Conservation (phyloP, 2,888 invertebrate genomes). For the Schizotus pectinicornis region DNA sequence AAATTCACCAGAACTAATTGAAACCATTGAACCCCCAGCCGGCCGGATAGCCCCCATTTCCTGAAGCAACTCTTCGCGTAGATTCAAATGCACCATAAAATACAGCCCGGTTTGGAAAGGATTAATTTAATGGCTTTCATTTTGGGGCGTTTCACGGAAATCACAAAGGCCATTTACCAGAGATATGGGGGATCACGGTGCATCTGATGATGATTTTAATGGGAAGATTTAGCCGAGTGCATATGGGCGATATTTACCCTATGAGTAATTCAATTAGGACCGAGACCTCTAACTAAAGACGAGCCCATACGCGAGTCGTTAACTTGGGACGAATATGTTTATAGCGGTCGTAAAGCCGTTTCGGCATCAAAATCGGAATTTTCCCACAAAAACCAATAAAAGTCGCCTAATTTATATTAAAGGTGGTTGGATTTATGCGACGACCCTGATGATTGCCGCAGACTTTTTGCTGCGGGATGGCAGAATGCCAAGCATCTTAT, state of each 20-base stretch:
- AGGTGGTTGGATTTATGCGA: slow-evolving; percentile 31
- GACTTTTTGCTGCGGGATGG: slow-evolving; percentile 24
- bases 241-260: slow-evolving; percentile 14
- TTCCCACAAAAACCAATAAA: slow-evolving; percentile 39
- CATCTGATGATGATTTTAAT: slow-evolving; percentile 20
- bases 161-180: slow-evolving; percentile 41
- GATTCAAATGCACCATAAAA: slow-evolving; percentile 38
- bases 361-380: slow-evolving; percentile 36
- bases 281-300: background rate
- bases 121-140: slow-evolving; percentile 46
- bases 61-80: slow-evolving; percentile 34
- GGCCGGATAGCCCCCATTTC: slow-evolving; percentile 30
- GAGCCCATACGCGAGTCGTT: slow-evolving; percentile 5
- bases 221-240: slow-evolving; percentile 14
- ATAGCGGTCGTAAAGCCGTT: slow-evolving; percentile 25
- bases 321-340: slow-evolving; percentile 23
- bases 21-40: slow-evolving; percentile 28
- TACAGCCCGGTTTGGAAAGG: slow-evolving; percentile 42
- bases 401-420: slow-evolving; percentile 31
- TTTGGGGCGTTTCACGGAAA: slow-evolving; percentile 46
- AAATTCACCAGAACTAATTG: slow-evolving; percentile 35
- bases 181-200: slow-evolving; percentile 18
- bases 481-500: slow-evolving; percentile 39
- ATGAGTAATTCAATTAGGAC: slow-evolving; percentile 1
- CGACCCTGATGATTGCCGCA: slow-evolving; percentile 12